These are phyloP conservation scores for Herpetotheres cachinnans DNA, from an alignment of 2,113 vertebrate species.

Conservation along the genomic window DNA sequence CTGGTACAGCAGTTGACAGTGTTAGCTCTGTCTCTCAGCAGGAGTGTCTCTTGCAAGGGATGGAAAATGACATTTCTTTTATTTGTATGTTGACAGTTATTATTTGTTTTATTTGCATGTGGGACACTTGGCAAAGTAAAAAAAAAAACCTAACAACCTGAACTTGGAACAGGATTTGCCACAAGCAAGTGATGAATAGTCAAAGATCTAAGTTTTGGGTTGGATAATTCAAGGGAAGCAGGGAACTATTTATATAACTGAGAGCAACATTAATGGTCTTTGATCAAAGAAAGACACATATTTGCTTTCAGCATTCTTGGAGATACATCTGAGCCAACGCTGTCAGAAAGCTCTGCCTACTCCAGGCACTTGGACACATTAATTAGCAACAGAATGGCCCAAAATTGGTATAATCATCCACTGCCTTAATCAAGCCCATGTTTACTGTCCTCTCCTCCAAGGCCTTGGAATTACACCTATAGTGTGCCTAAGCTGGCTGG, in stretches of 20 bases:
- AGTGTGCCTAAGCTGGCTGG: neutral
- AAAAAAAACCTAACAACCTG: neutral
- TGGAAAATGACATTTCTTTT: neutral
- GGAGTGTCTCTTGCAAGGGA: neutral
- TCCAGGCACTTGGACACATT: constrained; percentile 4
- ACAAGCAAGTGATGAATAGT: neutral
- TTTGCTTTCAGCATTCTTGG: constrained; percentile 29
- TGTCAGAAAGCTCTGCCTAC: neutral
- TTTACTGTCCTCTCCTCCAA: neutral
- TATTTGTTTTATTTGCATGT: neutral
- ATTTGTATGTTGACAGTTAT: neutral
- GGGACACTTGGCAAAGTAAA: neutral
- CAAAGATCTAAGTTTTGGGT: neutral
- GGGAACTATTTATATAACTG: neutral
- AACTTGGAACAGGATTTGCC: constrained; percentile 5
- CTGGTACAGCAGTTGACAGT: neutral
- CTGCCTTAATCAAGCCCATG: neutral
- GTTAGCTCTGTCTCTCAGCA: constrained; percentile 2
- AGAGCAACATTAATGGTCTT: neutral
- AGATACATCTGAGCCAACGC: constrained; percentile 10
- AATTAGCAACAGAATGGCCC: constrained; percentile 24
- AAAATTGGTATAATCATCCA: neutral
- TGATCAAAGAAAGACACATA: neutral
- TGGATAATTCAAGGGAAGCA: neutral
- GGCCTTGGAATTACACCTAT: neutral